Evolutionary conservation across 2,113 vertebrate species (phyloP).

Genomic region (Nycticebus coucang): DNA sequence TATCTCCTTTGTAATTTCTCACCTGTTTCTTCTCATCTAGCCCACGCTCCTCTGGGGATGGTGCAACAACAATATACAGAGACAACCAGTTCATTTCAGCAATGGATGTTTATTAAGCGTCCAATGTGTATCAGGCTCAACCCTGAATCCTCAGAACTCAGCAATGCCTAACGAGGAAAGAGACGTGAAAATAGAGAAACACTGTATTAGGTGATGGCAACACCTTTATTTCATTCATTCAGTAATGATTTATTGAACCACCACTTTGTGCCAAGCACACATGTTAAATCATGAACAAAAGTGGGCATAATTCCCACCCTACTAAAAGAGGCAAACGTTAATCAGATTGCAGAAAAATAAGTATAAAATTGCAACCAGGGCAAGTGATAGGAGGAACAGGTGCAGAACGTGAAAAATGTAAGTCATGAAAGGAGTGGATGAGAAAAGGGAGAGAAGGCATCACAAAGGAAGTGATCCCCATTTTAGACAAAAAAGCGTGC

Average conservation of each 20-base stretch:
- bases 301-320: neutral
- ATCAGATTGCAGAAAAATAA: neutral
- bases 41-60: neutral
- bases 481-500: neutral
- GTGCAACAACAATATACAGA: neutral
- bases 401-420: neutral
- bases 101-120: neutral
- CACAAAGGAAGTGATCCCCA: neutral
- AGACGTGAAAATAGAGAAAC: neutral
- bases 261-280: neutral
- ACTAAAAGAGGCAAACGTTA: neutral
- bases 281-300: neutral
- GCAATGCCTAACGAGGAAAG: neutral
- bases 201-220: neutral
- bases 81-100: neutral
- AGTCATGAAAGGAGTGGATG: fast-evolving
- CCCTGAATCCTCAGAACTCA: neutral
- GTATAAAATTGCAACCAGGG: neutral
- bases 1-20: neutral
- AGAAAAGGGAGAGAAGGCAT: neutral
- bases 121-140: neutral
- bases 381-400: neutral
- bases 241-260: conserved; percentile 11
- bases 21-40: neutral
- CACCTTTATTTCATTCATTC: neutral